phyloP scores from a whole-genome alignment of 2,888 invertebrate species.

The Dioctria rufipes region DNA sequence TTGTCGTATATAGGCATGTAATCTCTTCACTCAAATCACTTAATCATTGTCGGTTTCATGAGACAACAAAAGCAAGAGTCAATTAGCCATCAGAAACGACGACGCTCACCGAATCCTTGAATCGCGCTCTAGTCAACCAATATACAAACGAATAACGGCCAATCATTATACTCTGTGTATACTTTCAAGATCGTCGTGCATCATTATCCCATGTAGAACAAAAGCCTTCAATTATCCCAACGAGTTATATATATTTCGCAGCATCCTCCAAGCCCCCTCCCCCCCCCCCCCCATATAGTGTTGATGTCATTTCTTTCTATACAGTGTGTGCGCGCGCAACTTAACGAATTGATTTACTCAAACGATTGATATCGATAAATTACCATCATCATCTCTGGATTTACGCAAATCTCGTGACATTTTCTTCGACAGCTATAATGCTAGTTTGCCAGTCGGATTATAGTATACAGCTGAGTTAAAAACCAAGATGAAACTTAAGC shows the following conservation, averaged over 20 bases:
- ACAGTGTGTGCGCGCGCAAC: background rate
- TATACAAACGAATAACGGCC: background rate
- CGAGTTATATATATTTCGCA: background rate
- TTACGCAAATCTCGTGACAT: constrained; percentile 56
- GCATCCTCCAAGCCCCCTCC: background rate
- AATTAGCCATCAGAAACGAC: constrained; percentile 8
- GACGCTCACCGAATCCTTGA: constrained; percentile 15
- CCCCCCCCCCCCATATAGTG: background rate
- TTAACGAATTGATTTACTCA: constrained; percentile 52
- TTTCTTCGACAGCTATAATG: constrained; percentile 34
- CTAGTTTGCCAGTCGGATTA: constrained; percentile 12
- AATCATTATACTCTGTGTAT: background rate
- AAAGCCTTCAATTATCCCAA: constrained; percentile 16
- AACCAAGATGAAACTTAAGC: background rate
- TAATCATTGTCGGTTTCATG: constrained; percentile 3
- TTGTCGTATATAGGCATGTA: background rate
- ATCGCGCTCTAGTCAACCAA: background rate
- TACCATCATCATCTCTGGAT: constrained; percentile 53
- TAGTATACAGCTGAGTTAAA: background rate
- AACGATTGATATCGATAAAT: constrained; percentile 54
- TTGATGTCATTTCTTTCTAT: background rate
- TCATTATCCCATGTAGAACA: background rate
- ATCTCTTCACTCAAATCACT: constrained; percentile 1
- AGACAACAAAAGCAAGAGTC: constrained; percentile 21
- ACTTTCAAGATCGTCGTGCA: constrained; percentile 1